Evolutionary conservation across 1,140 invertebrate genomes (phyloP), one percentile per base, ranked within the genome.

Genomic region (Diabrotica virgifera): DNA sequence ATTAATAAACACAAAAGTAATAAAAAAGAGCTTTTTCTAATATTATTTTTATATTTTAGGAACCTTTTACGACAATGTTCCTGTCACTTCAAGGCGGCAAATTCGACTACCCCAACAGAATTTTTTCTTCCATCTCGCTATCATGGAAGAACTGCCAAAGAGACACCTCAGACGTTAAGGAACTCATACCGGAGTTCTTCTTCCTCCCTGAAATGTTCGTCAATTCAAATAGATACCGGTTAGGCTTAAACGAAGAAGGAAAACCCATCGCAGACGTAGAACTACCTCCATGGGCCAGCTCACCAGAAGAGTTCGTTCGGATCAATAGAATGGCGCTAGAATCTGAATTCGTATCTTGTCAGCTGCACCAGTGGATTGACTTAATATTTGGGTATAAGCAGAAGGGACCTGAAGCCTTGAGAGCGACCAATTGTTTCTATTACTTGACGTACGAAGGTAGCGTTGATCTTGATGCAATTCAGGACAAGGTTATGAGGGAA

Each of bases 321-420:
- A 94, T 99, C 71, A 97, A 99, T 83, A 85, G 97, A 78, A 97
- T 98, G 95, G 97, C 97, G 4, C 83, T 99, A 50, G 98, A 99
- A 80, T 99, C 96, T 0, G 98, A 99, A 80, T 97, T 99, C 77
- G 98, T 99, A 2, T 98, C 95, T 40, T 99, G 97, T 80, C 97
- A 99, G 83, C 85, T 99, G 62, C 97, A 99, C 78, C 96, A 99
- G 79, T 99, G 98, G 98, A 99, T 99, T 71, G 98, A 99, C 83
- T 84, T 99, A 56, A 98, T 99, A 74, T 99, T 99, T 81, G 98
- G 98, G 58, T 99, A 99, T 80, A 99, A 99, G 81, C 98, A 99
- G 80, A 88, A 93, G 86, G 96, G 96, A 37, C 96, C 97, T 2
- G 97, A 99, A 84, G 97, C 97, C 5, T 88, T 98, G 3, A 83